Conservation (phyloP, 2,888 invertebrate genomes). For the Drosophila phalerata region DNA sequence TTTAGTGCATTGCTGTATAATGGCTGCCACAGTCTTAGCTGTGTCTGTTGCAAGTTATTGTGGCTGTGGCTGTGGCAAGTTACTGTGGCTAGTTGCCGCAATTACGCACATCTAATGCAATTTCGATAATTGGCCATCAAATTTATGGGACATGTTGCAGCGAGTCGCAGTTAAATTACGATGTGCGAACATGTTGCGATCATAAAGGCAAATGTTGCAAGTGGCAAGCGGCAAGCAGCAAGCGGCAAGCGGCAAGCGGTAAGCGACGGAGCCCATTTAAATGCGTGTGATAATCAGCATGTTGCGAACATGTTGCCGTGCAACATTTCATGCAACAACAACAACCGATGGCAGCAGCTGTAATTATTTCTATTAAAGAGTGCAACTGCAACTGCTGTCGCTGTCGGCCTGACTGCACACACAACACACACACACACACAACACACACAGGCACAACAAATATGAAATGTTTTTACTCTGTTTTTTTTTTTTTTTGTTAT, state of each 20-base stretch:
- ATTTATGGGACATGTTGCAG: conserved; percentile 80
- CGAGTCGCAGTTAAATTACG: conserved; percentile 66
- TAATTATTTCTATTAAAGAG: conserved; percentile 69
- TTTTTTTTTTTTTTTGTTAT: conserved; percentile 8
- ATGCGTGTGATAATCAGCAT: conserved; percentile 71
- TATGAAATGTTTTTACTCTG: conserved; percentile 18
- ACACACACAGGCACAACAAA: conserved; percentile 23
- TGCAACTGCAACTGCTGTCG: conserved; percentile 59
- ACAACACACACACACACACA: conserved; percentile 12
- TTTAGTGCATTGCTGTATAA: conserved; percentile 11
- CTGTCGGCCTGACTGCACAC: conserved; percentile 64
- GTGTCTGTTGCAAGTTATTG: conserved; percentile 13
- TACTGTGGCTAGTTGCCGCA: conserved; percentile 40
- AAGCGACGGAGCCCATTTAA: conserved; percentile 39
- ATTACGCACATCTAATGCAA: conserved; percentile 80
- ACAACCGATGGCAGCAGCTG: conserved; percentile 58
- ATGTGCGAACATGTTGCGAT: conserved; percentile 73
- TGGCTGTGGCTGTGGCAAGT: conserved; percentile 13
- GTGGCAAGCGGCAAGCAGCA: background rate
- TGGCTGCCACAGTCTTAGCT: conserved; percentile 10
- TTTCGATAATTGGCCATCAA: conserved; percentile 83
- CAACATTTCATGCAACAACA: conserved; percentile 59
- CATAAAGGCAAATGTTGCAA: conserved; percentile 58
- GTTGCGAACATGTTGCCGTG: conserved; percentile 66
- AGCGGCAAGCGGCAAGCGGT: conserved; percentile 1